Evolutionary conservation across 2,888 invertebrate species (phyloP).

Genomic region (Physocephala rufipes): DNA sequence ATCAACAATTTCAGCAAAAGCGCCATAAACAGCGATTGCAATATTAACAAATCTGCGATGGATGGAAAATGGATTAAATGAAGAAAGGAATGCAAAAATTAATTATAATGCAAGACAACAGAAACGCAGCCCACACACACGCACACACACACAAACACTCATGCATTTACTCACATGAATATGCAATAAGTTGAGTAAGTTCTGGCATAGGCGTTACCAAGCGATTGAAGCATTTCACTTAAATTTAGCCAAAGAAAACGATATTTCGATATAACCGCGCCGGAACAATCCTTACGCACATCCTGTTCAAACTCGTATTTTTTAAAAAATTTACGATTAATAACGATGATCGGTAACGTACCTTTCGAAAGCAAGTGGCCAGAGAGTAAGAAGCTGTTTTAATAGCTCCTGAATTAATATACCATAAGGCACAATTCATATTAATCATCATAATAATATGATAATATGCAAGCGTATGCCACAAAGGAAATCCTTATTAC

Average conservation of each 20-base stretch:
- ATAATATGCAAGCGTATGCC: conserved; percentile 69
- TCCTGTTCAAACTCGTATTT: conserved; percentile 68
- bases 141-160: neutral
- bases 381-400: conserved; percentile 71
- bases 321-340: neutral
- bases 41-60: conserved; percentile 69
- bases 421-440: conserved; percentile 78
- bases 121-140: neutral
- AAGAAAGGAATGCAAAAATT: neutral
- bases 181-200: conserved; percentile 75
- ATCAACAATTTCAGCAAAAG: conserved; percentile 74
- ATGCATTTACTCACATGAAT: conserved; percentile 68
- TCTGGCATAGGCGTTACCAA: conserved; percentile 75
- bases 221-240: conserved; percentile 72
- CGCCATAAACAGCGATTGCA: conserved; percentile 75
- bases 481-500: conserved; percentile 69
- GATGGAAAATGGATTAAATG: neutral
- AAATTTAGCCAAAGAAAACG: conserved; percentile 73
- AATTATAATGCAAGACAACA: neutral
- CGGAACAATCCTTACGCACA: conserved; percentile 68
- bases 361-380: conserved; percentile 68
- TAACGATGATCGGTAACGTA: too few species aligned
- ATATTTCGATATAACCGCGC: conserved; percentile 71
- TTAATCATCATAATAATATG: conserved; percentile 78
- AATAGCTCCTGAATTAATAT: conserved; percentile 75